phyloP scores from a whole-genome alignment of 2,797 vertebrate genomes.

The Siniperca obscura region DNA sequence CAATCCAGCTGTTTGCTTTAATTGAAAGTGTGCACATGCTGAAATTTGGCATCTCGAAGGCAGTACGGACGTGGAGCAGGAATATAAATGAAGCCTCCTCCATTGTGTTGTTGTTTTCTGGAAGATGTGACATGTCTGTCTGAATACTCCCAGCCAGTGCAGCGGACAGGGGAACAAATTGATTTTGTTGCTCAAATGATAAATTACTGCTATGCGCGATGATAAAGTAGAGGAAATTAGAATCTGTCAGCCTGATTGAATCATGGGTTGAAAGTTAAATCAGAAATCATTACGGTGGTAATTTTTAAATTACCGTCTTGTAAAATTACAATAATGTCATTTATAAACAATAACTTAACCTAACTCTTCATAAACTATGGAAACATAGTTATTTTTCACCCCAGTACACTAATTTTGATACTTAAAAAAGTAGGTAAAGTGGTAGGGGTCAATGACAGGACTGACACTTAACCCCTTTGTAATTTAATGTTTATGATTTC shows the following conservation, averaged over 20 bases:
- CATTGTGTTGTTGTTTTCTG: conserved; percentile 75
- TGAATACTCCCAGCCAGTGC: conserved; percentile 74
- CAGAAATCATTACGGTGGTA: conserved; percentile 74
- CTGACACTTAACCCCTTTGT: neutral
- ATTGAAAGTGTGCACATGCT: conserved; percentile 79
- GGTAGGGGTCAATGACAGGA: neutral
- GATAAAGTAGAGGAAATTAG: conserved; percentile 82
- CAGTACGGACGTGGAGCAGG: conserved; percentile 49
- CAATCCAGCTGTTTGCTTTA: conserved; percentile 85
- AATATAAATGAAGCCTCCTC: conserved; percentile 78
- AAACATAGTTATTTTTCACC: conserved; percentile 4
- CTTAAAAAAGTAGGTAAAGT: neutral
- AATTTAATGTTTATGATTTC: neutral
- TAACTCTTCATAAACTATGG: conserved; percentile 7
- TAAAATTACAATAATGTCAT: conserved; percentile 59
- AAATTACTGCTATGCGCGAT: conserved; percentile 74
- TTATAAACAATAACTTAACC: conserved; percentile 52
- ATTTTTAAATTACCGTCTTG: conserved; percentile 66
- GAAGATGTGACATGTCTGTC: conserved; percentile 76
- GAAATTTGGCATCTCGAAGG: conserved; percentile 75
- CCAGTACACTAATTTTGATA: neutral
- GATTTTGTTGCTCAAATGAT: conserved; percentile 83
- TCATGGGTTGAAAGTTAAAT: conserved; percentile 76
- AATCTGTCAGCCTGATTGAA: conserved; percentile 77
- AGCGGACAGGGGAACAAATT: conserved; percentile 79